Base-by-base conservation (phyloP, 2,888 invertebrate genomes). In the Pyrochroa serraticornis region DNA sequence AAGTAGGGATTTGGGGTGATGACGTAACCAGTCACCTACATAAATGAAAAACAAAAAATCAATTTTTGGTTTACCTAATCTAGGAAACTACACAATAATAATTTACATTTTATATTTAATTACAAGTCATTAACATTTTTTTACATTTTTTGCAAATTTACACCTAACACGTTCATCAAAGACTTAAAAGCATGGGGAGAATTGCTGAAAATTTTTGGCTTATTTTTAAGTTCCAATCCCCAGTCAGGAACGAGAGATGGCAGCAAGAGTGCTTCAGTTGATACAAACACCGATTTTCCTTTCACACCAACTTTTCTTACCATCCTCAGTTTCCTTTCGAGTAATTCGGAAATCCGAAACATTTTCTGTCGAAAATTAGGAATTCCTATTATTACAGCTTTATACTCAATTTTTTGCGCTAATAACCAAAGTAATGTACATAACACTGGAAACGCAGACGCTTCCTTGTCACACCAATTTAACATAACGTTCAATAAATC, bases 371-470 rank as follows among this genome's bases (percentile, higher is more conserved):
- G 14, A 9, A 76, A 55, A 52, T 74, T 71, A 0, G 75, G 76
- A 8, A 75, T 35, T 7, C 42, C 47, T 3, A 63, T 38, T 34
- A 75, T 77, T 67, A 81, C 81, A 77, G 79, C 69, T 68, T 76
- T 81, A 47, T 83, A 77, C 45, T 72, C 69, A 7, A 82, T 78
- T 51, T 83, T 83, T 67, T 85, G 84, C 0, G 83, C 79, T 72
- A 88, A 87, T 7, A 89, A 77, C 88, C 88, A 89, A 36, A 89
- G 74, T 32, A 88, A 81, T 0, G 89, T 89, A 45, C 85, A 84
- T 30, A 89, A 74, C 14, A 85, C 83, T 65, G 86, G 85, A 67
- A 88, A 88, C 48, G 88, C 76, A 39, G 82, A 81, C 3, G 82
- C 81, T 67, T 89, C 88, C 67, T 85, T 88, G 69, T 85, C 87